phyloP scores from a whole-genome alignment of 1,140 invertebrate species.

The Pseudomyrmex concolor region DNA sequence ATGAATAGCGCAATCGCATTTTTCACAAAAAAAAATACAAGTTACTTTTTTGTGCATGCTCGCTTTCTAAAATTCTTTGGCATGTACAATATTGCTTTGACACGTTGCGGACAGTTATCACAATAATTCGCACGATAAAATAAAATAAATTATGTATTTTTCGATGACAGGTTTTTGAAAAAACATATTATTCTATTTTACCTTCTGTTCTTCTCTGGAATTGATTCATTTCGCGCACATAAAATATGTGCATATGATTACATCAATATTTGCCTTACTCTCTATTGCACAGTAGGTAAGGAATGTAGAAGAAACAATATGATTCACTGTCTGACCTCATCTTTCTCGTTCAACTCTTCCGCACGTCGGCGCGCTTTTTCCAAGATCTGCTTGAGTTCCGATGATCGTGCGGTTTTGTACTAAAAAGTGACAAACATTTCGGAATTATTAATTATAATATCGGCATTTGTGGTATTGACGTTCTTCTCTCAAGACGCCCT shows the following conservation, averaged over 20 bases:
- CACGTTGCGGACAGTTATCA: slow-evolving; percentile 17
- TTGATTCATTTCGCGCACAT: neutral
- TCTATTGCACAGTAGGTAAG: neutral
- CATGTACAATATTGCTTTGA: slow-evolving; percentile 17
- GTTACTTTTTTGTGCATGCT: slow-evolving; percentile 5
- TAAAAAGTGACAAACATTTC: slow-evolving; percentile 74
- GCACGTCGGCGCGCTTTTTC: slow-evolving; percentile 88
- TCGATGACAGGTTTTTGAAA: neutral
- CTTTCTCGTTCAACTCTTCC: slow-evolving; percentile 75
- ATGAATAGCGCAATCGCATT: slow-evolving; percentile 9
- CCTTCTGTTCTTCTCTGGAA: neutral
- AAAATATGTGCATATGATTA: neutral
- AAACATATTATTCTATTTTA: slow-evolving; percentile 30
- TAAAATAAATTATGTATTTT: slow-evolving; percentile 31
- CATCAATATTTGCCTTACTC: neutral
- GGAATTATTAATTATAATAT: no score
- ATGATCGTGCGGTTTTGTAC: slow-evolving; percentile 89
- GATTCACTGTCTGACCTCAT: slow-evolving; percentile 30
- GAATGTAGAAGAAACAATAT: slow-evolving; percentile 19
- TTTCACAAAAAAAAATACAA: slow-evolving; percentile 22
- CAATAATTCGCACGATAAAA: slow-evolving; percentile 7
- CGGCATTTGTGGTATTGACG: neutral
- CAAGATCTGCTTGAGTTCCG: slow-evolving; percentile 88
- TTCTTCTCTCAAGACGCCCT: slow-evolving; percentile 71
- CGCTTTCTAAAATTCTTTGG: slow-evolving; percentile 27